Base-by-base conservation (phyloP, 2,888 invertebrate genomes). In the Malacosoma neustria region DNA sequence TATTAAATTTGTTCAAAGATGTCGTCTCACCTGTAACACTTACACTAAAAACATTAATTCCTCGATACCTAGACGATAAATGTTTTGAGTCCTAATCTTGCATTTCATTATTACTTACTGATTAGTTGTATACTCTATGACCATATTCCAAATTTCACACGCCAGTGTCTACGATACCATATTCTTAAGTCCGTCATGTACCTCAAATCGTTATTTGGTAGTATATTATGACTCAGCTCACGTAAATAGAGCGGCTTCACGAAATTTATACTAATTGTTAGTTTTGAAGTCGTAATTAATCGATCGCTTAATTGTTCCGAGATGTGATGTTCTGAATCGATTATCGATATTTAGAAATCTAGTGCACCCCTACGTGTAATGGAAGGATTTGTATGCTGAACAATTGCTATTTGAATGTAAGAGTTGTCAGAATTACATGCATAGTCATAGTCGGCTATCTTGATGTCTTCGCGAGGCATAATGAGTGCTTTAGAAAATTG, bases 281-380 rank as follows among this genome's bases (percentile, higher is more conserved):
- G 58, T 67, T 71, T 69, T 70, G 61, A 59, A 61, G 58, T 54
- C 49, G 49, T 66, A 63, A 70, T 66, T 72, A 65, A 72, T 66
- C 46, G 60, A 46, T 57, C 56, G 49, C 44, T 50, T 60, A 61
- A 66, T 61, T 61, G 51, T 45, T 39, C 45, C 42, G 35, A 31
- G 36, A 37, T 34, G 38, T 29, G 35, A 38, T 39, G 5, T 30
- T 11, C 1, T 3, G 22, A 22, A 22, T 22, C 22, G 22, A 22
- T 22, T 22, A 22, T 22, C 22, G 9, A 9, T n/a, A n/a, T 22
- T 22, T 22, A 22, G 22, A 22, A 22, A 22, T 22, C 22, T 22
- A 9, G 22, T 22, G 22, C 22, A 22, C 5, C 22, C 22, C 22
- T 22, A 22, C 9, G 5, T 22, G 22, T 22, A 22, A 22, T 9